Percentiles rank a stretch among this genome's conserved stretches.
Conservation (phyloP, 2,888 invertebrate genomes). For the Trypoxylon attenuatum region DNA sequence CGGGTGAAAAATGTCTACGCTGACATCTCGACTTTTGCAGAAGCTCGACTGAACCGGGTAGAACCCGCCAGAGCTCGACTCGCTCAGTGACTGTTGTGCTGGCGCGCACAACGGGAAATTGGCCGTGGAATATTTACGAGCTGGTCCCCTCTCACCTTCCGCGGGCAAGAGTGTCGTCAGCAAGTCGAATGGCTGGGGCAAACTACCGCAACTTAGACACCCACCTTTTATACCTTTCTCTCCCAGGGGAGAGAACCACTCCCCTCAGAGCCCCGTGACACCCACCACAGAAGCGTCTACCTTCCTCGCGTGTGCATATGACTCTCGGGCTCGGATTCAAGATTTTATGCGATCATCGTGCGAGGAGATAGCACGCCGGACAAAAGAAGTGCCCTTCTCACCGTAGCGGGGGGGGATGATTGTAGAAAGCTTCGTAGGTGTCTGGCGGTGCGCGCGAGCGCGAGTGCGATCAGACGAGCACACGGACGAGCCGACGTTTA, state of each 20-base stretch:
- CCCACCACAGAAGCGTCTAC: no score
- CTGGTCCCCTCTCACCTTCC: conserved; percentile 43
- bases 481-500: conserved; percentile 27
- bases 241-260: no score
- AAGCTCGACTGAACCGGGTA: neutral
- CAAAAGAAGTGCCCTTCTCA: conserved; percentile 53
- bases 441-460: neutral
- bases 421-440: no score
- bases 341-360: conserved; percentile 50
- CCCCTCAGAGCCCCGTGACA: no score
- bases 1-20: conserved; percentile 38
- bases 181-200: neutral
- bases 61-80: conserved; percentile 18
- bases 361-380: conserved; percentile 54
- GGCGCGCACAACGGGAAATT: conserved; percentile 53
- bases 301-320: conserved; percentile 31
- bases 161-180: conserved; percentile 22
- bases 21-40: conserved; percentile 16
- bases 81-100: conserved; percentile 32
- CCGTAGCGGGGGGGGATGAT: conserved; percentile 27
- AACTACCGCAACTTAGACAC: conserved; percentile 19
- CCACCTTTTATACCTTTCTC: conserved; percentile 52
- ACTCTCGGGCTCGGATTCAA: conserved; percentile 46
- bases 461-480: neutral
- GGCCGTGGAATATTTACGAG: conserved; percentile 65